These are phyloP conservation scores for Campylomormyrus tamandua DNA, from an alignment of 2,113 vertebrate genomes.

Conservation along the genomic window DNA sequence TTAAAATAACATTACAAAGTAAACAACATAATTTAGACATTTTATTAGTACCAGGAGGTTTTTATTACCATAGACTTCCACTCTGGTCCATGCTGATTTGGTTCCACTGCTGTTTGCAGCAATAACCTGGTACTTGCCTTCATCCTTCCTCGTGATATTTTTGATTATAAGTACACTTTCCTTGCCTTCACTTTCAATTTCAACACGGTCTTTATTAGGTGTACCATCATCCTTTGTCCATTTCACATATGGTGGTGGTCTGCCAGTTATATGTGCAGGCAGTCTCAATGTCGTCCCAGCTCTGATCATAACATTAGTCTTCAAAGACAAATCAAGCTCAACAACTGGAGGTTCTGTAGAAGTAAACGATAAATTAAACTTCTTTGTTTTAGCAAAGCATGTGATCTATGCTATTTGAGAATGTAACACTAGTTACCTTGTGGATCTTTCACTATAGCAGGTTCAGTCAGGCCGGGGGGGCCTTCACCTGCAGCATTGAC, in stretches of 20 bases:
- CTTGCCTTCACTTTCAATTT: constrained; percentile 76
- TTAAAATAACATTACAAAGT: not conserved
- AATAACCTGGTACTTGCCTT: constrained; percentile 82
- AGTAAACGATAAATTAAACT: constrained; percentile 24
- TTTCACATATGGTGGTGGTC: constrained; percentile 73
- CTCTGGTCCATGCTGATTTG: constrained; percentile 74
- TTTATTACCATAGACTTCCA: constrained; percentile 84
- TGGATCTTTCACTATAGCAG: constrained; percentile 81
- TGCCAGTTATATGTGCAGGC: constrained; percentile 82
- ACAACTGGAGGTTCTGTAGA: constrained; percentile 75
- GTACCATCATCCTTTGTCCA: constrained; percentile 80
- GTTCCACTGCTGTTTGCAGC: constrained; percentile 83
- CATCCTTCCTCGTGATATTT: constrained; percentile 76
- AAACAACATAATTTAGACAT: not conserved
- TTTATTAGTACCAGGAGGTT: not conserved
- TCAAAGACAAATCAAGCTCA: constrained; percentile 81
- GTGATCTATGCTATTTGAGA: not conserved
- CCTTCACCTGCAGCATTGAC: constrained; percentile 89
- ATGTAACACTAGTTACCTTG: constrained; percentile 65
- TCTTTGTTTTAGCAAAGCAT: not conserved
- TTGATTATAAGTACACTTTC: constrained; percentile 73
- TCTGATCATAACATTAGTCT: constrained; percentile 73
- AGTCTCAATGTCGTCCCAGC: constrained; percentile 80
- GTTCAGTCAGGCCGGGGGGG: constrained; percentile 79
- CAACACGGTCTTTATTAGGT: constrained; percentile 75